Base-by-base conservation (phyloP, 2,113 vertebrate species). In the Pelvicachromis taeniatus region DNA sequence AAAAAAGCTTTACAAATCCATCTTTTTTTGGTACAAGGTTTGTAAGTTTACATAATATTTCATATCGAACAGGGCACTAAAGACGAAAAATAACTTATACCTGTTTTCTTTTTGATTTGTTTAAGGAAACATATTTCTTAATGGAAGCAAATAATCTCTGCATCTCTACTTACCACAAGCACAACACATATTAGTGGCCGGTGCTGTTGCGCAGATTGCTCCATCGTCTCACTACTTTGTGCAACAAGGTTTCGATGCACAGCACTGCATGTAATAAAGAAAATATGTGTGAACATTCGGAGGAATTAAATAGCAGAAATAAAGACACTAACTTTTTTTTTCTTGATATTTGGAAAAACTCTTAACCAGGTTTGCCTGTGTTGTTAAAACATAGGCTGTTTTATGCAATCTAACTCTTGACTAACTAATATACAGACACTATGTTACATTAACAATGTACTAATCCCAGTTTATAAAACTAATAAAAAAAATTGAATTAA, bases 401-500 rank as follows among this genome's bases (percentile, higher is more conserved):
- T 89, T 84, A 89, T 85, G 78, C 75, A 85, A 48, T 89, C 26
- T 87, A 80, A 82, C 35, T 82, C 6, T 65, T 80, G 88, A 81
- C 77, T 75, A 85, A 63, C 26, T 78, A 59, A 40, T 68, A 82
- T 82, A 78, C 48, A 79, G 84, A 82, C 78, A 4, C 9, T 79
- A 63, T 54, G 63, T 83, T 33, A 52, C 48, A 87, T 73, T 83
- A 86, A 88, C 82, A 84, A 90, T 83, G 50, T 80, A 92, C 90
- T 92, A 91, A 88, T 87, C 70, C n/a, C 59, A 86, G 19, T 89
- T 52, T 86, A 70, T 86, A 70, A 12, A 89, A 61, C 52, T 40
- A 79, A 21, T 80, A 80, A 88, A 88, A 87, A 90, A 86, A 82
- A 55, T 78, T 26, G 38, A 85, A 88, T 84, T 88, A 88, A 90